Percentiles rank a stretch among this genome's conserved stretches.
phyloP scores from a whole-genome alignment of 2,888 invertebrate species.

The Imbricaverruca yamaguchii region DNA sequence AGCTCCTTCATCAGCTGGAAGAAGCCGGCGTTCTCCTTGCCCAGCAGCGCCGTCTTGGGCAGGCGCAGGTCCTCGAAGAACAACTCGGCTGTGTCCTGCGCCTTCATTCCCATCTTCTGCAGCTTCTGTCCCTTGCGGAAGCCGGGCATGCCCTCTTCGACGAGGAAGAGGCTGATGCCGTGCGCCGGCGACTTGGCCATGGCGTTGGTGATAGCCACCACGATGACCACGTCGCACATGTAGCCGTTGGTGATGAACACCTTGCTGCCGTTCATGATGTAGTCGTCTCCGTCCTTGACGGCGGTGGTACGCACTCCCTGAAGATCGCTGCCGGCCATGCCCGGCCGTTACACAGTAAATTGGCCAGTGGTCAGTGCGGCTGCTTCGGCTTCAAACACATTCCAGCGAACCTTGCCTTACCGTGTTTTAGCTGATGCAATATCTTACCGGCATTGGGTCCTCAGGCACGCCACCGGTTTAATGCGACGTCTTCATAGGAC shows the following conservation, averaged over 20 bases:
- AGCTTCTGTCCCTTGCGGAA: constrained; percentile 44
- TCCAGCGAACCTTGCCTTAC: no score
- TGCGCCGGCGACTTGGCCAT: constrained; percentile 42
- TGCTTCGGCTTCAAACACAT: no score
- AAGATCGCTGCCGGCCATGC: constrained; percentile 39
- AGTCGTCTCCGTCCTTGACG: constrained; percentile 43
- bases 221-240: constrained; percentile 42
- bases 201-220: constrained; percentile 43
- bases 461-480: no score
- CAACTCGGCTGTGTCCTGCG: constrained; percentile 44
- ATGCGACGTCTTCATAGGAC: no score
- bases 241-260: constrained; percentile 45
- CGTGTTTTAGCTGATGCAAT: no score
- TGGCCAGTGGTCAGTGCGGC: no score
- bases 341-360: no score
- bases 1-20: constrained; percentile 44
- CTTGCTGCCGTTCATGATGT: constrained; percentile 45
- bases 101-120: constrained; percentile 44
- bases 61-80: constrained; percentile 45
- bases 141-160: constrained; percentile 43
- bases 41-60: constrained; percentile 40
- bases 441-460: no score
- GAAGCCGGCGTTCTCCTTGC: constrained; percentile 43
- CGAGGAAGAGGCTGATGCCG: constrained; percentile 44
- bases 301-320: constrained; percentile 44